A percentile compares a stretch with the other conserved stretches of the same genome.
Evolutionary conservation across 2,797 vertebrate species (phyloP).

Genomic region (Hemibagrus guttatus): DNA sequence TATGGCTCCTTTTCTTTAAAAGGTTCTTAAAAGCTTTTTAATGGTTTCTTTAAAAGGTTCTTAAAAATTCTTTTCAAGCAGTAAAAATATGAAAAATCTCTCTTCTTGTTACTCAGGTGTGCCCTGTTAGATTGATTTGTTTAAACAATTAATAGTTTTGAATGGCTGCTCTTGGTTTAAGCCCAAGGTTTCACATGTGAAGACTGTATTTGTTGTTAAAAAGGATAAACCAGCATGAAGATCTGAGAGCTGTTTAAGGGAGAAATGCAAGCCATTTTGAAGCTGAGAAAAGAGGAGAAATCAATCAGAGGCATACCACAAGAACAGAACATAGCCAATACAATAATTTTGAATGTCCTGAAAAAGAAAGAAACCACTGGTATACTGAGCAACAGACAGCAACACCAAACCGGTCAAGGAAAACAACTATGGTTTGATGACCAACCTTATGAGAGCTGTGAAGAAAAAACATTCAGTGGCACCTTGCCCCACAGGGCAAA

Average conservation of each 20-base stretch:
- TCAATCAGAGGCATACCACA: background rate
- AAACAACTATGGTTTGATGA: background rate
- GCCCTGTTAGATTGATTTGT: too few relatives aligned
- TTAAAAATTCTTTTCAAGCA: too few relatives aligned
- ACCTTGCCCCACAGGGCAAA: too few relatives aligned
- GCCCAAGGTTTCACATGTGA: background rate
- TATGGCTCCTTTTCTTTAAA: too few relatives aligned
- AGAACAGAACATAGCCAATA: background rate
- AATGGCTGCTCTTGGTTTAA: background rate
- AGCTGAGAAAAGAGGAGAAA: background rate
- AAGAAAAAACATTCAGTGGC: background rate
- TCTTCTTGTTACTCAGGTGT: too few relatives aligned
- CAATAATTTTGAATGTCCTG: background rate
- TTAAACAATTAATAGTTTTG: too few relatives aligned
- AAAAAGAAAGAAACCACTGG: background rate
- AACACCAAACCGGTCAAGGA: background rate
- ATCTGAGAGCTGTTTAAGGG: background rate
- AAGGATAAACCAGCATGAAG: background rate
- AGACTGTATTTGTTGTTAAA: background rate
- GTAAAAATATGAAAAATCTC: too few relatives aligned
- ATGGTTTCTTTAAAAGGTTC: too few relatives aligned
- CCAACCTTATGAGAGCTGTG: background rate
- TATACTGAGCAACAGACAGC: background rate
- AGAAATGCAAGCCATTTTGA: background rate
- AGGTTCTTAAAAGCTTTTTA: too few relatives aligned